Conservation (phyloP, 1,140 invertebrate genomes). For the Drosophila grimshawi region DNA sequence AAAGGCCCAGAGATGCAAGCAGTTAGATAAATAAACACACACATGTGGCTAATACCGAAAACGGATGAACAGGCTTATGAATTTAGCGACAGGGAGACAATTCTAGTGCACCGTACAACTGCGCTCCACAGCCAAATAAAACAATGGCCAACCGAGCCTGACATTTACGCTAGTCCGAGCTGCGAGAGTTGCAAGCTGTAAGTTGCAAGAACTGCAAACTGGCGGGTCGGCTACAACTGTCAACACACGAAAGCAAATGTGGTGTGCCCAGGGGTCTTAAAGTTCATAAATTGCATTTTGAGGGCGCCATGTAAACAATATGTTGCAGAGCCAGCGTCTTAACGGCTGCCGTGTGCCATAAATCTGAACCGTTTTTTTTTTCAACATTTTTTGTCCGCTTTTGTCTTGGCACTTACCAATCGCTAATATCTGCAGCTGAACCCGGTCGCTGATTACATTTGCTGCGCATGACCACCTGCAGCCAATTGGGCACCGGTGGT, state of each 20-base stretch:
- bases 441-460: conserved; percentile 71
- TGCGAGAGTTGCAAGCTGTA: conserved; percentile 15
- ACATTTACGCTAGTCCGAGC: conserved; percentile 61
- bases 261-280: conserved; percentile 47
- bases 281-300: conserved; percentile 75
- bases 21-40: conserved; percentile 31
- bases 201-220: conserved; percentile 18
- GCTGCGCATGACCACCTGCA: conserved; percentile 83
- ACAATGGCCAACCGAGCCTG: conserved; percentile 69
- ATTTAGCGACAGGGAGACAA: conserved; percentile 38
- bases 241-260: conserved; percentile 80
- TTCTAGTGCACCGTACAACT: conserved; percentile 27
- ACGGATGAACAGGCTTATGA: conserved; percentile 55
- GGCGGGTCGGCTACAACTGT: conserved; percentile 69
- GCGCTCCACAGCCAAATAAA: conserved; percentile 11
- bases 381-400: conserved; percentile 1
- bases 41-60: conserved; percentile 43
- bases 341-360: conserved; percentile 75
- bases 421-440: conserved; percentile 46
- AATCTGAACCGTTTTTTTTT: conserved; percentile 59
- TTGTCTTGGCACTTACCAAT: conserved; percentile 66
- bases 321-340: conserved; percentile 54
- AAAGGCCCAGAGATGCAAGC: conserved; percentile 27
- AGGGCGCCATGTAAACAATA: conserved; percentile 72
- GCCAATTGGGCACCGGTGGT: conserved; percentile 80